Evolutionary conservation across 2,888 invertebrate genomes (phyloP), one percentile per base, ranked within the genome.

Genomic region (Trissonchulus sp.): DNA sequence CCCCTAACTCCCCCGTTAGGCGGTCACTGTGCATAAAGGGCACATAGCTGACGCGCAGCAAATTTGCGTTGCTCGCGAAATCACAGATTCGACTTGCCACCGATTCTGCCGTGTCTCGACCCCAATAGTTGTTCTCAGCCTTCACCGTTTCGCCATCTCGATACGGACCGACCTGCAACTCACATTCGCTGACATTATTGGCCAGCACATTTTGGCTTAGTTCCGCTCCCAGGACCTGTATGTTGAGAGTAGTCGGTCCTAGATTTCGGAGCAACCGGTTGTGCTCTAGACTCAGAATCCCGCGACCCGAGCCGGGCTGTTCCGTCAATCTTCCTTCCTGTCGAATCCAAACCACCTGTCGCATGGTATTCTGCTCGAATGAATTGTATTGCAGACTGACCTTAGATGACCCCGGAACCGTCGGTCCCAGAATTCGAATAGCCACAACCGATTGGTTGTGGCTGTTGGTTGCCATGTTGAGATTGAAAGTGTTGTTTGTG

Each of bases 121-220:
- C 65, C 74, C 74, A 73, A 73, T 31, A 73, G 35, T 73, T 73
- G 65, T 73, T 3, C 3, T n/a, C 28, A 31, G 74, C 74, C 2
- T 71, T 33, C n/a, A 73, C 28, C 30, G 2, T 69, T 28, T 30
- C 31, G 2, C 65, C 65, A 31, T 73, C 31, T n/a, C 28, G 62
- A 31, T 31, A 73, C 2, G 63, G 2, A 30, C 74, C 74, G 2
- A 68, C 38, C n/a, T 37, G 8, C 28, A 73, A 68, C 34, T 73
- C 74, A 34, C 74, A 73, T 68, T 73, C 48, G 35, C 33, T 63
- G 35, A 73, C 74, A 3, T 71, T 71, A 68, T 73, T 73, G 15
- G 8, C 65, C 28, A 73, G 38, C 2, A 2, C 23, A 31, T 73
- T 73, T 48, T 48, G 8, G 8, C 8, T 48, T 8, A 48, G 8